Percentiles rank a stretch among this genome's conserved stretches.
Conservation (phyloP, 2,113 vertebrate species). For the Brachionichthys hirsutus region DNA sequence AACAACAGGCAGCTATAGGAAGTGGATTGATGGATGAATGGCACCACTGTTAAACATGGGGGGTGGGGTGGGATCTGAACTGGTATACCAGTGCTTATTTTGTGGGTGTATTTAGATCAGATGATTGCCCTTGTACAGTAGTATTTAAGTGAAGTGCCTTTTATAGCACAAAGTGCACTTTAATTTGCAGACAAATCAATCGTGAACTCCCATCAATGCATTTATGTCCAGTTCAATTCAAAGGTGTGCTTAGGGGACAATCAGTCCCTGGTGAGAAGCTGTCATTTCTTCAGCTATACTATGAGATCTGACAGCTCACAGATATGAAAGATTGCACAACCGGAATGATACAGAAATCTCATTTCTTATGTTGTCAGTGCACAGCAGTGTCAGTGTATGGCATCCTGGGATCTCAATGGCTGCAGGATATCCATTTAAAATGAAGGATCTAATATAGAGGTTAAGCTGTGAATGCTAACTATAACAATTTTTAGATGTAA, state of each 20-base stretch:
- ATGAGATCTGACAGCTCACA: background rate
- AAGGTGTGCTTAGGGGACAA: slow-evolving; percentile 21
- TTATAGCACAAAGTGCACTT: slow-evolving; percentile 33
- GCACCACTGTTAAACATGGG: slow-evolving; percentile 10
- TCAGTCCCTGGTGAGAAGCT: background rate
- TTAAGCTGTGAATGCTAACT: background rate
- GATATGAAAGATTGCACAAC: background rate
- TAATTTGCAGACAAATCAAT: slow-evolving; percentile 12
- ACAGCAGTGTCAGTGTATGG: too few relatives aligned
- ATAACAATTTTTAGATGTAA: slow-evolving; percentile 8
- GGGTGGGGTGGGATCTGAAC: slow-evolving; percentile 6
- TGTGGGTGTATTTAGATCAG: slow-evolving; percentile 30
- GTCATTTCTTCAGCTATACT: too few relatives aligned
- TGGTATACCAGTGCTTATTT: slow-evolving; percentile 17
- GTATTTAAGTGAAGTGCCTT: slow-evolving; percentile 28
- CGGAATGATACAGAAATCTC: background rate
- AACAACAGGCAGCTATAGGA: too few relatives aligned
- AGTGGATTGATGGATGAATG: background rate
- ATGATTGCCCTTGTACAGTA: slow-evolving; percentile 30
- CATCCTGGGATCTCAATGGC: slow-evolving; percentile 11
- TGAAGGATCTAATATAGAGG: background rate
- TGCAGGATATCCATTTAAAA: background rate
- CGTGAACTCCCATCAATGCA: slow-evolving; percentile 22
- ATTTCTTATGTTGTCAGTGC: too few relatives aligned
- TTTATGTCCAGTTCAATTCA: slow-evolving; percentile 33